Evolutionary conservation across 2,888 invertebrate species (phyloP).

Genomic region (Sabellastarte sp.): DNA sequence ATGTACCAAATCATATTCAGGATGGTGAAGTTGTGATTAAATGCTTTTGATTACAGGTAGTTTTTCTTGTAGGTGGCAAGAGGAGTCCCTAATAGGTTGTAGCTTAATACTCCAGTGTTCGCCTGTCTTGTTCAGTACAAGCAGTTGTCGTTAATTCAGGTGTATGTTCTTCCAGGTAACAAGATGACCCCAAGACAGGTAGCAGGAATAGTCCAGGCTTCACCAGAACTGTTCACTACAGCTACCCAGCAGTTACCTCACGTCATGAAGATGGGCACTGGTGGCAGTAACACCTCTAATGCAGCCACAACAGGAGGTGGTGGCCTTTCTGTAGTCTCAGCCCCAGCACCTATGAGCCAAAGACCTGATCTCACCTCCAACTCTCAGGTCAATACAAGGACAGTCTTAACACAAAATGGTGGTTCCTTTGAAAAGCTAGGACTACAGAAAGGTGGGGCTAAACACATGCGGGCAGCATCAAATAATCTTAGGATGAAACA

Average conservation of each 20-base stretch:
- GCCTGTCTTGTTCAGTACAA: too few relatives aligned
- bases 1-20: too few relatives aligned
- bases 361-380: slow-evolving; percentile 37
- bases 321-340: slow-evolving; percentile 54
- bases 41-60: too few relatives aligned
- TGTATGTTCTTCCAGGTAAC: too few relatives aligned
- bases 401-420: background rate
- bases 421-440: background rate
- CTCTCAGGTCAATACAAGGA: background rate
- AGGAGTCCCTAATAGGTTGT: too few relatives aligned
- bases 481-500: slow-evolving; percentile 16
- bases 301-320: background rate
- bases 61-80: too few relatives aligned
- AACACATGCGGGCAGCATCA: background rate
- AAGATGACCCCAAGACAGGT: background rate
- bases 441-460: background rate
- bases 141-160: too few relatives aligned
- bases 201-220: background rate
- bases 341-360: slow-evolving; percentile 54
- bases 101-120: too few relatives aligned
- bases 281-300: too few relatives aligned
- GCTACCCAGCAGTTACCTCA: background rate
- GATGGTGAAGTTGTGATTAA: too few relatives aligned
- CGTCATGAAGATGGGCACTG: background rate
- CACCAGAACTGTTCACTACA: background rate